Conservation (phyloP, 2,113 vertebrate genomes). For the Syrmaticus mikado region DNA sequence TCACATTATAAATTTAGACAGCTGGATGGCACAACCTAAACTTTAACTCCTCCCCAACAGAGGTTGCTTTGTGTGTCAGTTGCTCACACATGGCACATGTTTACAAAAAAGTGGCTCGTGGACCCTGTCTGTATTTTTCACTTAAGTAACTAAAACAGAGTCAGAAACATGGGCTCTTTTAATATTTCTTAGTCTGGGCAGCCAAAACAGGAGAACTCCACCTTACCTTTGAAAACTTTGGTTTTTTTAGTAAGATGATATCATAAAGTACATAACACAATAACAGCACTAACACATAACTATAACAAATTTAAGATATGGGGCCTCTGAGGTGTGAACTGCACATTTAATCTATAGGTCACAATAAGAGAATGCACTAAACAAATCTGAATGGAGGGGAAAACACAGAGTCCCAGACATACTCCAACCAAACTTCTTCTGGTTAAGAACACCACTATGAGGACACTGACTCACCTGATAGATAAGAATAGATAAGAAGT, state of each 20-base stretch:
- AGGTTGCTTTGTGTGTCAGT: conserved; percentile 1
- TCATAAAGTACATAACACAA: neutral
- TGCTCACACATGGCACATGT: neutral
- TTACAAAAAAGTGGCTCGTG: neutral
- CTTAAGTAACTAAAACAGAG: neutral
- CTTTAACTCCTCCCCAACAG: neutral
- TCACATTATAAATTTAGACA: conserved; percentile 14
- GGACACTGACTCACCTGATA: neutral
- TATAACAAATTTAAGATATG: neutral
- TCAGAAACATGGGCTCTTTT: neutral
- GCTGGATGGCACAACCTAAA: neutral
- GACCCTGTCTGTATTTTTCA: neutral
- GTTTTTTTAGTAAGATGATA: neutral
- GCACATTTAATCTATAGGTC: neutral
- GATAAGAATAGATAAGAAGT: neutral
- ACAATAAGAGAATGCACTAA: neutral
- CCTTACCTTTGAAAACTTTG: neutral
- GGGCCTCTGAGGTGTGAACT: neutral
- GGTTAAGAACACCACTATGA: neutral
- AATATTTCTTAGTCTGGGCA: neutral
- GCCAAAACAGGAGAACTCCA: neutral
- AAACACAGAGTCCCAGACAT: neutral
- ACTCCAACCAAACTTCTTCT: neutral
- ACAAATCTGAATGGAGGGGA: neutral
- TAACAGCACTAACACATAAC: neutral